Evolutionary conservation across 2,888 invertebrate genomes (phyloP), one percentile per base, ranked within the genome.

Genomic region (Blera fallax): DNA sequence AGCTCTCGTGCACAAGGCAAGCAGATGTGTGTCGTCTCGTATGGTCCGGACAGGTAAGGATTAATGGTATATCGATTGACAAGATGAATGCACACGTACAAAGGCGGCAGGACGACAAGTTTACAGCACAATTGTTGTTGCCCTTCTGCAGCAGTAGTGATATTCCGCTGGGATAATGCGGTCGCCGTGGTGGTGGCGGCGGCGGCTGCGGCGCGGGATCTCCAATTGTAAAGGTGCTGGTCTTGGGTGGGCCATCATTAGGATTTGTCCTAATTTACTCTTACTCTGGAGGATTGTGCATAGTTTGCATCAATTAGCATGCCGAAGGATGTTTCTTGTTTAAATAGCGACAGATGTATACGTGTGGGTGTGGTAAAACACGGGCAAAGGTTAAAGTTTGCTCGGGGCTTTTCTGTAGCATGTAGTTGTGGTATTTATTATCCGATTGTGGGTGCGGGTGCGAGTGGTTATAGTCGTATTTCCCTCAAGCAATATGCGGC

Each of bases 241-340:
- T 43, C 52, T 65, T 72, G 45, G 50, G 73, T 65, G 74, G 84
- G 84, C 77, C 81, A 62, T 85, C 72, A 80, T 85, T 77, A 81
- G 81, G 77, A 85, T 76, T 81, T 81, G 81, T 81, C 73, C 80
- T 85, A 85, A 81, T 85, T 85, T 81, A 81, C 85, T 77, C 85
- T 85, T 81, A 81, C 85, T 77, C 85, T 72, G 72, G 85, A 76
- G 85, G 62, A 81, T 85, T 85, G n/a, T n/a, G 81, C 67, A 60
- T 37, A 54, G 76, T 85, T 80, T 85, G 85, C 85, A 81, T 85
- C 77, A 85, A 81, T 85, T 81, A 81, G 85, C 81, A 77, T 77
- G 70, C 54, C 76, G 58, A 67, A 77, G 81, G 76, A 85, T 81
- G 67, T 84, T 64, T 64, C 67, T 76, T 69, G 37, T 79, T 52